Evolutionary conservation across 2,113 vertebrate species (phyloP), one percentile per base, ranked within the genome.

Genomic region (Glaucomys volans): DNA sequence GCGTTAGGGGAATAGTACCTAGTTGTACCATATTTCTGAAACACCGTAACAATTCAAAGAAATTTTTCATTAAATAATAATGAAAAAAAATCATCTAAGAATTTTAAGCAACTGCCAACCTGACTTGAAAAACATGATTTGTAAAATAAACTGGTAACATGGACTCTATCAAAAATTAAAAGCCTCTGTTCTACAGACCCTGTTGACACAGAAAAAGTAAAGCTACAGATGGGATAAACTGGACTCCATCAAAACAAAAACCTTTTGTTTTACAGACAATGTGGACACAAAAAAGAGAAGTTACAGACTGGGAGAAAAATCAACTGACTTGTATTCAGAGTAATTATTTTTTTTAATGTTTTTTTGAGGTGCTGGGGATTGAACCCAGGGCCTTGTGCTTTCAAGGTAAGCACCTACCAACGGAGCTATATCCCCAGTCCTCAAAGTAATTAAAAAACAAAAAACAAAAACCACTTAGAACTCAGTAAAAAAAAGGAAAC

Each of bases 61-160:
- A 92, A 84, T n/a, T n/a, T n/a, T n/a, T n/a, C 66, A 24, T 10
- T 81, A 24, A 30, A 71, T 64, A 57, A 77, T 7, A 90, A 83
- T 84, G 20, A 95, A 94, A 79, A 40, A 79, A n/a, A 71, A 30
- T 94, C 18, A 94, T 35, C 26, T 94, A 59, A 77, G 37, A 90
- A 88, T 62, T 84, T 79, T 85, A 96, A 84, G 35, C 28, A 95
- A 90, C 13, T 90, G 75, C 40, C 24, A 87, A 66, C 18, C 20
- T 95, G 71, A 89, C 11, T 90, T 37, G 8, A 93, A 88, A 87
- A 88, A 11, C 35, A 88, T 24, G 3, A 75, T 66, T 37, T 57
- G 71, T 80, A 86, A 80, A 80, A 86, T 30, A 50, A 75, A 87
- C 72, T 0, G 16, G 52, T 52, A 67, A 90, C 69, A 16, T 28